phyloP scores from a whole-genome alignment of 2,113 vertebrate species.

The Cololabis saira region DNA sequence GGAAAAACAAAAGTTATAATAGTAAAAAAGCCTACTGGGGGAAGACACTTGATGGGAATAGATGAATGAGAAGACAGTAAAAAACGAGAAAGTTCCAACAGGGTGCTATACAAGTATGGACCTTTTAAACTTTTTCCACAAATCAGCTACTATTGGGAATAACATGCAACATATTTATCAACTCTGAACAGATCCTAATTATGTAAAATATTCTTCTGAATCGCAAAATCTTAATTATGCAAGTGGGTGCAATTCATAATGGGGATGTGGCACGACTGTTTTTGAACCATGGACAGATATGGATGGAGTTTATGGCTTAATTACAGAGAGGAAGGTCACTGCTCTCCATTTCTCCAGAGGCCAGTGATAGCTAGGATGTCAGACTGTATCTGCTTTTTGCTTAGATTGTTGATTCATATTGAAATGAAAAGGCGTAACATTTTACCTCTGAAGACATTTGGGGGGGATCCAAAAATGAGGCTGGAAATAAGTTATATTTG shows the following conservation, averaged over 20 bases:
- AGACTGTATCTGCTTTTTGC: slow-evolving; percentile 42
- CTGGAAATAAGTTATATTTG: not conserved
- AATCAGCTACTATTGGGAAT: slow-evolving; percentile 28
- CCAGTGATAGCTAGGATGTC: slow-evolving; percentile 57
- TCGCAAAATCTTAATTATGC: slow-evolving; percentile 53
- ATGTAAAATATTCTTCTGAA: slow-evolving; percentile 45
- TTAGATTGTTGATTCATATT: slow-evolving; percentile 54
- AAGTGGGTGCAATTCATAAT: slow-evolving; percentile 25
- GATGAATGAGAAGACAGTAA: too few species aligned
- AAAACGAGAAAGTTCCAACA: too few species aligned
- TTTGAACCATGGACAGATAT: slow-evolving; percentile 34
- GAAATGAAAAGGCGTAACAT: slow-evolving; percentile 11
- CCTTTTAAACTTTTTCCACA: slow-evolving; percentile 2
- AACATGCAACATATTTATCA: slow-evolving; percentile 44
- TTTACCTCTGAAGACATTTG: slow-evolving; percentile 30
- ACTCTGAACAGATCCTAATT: slow-evolving; percentile 44
- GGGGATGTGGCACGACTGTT: slow-evolving; percentile 39
- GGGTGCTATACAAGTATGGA: slow-evolving; percentile 6
- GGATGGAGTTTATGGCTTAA: slow-evolving; percentile 54
- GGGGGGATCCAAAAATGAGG: slow-evolving; percentile 6
- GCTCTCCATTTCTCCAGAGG: slow-evolving; percentile 69
- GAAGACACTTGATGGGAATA: too few species aligned
- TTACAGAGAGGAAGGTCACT: slow-evolving; percentile 63
- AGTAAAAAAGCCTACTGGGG: too few species aligned
- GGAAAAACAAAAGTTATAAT: too few species aligned